A percentile compares a stretch with the other conserved stretches of the same genome.
phyloP scores from a whole-genome alignment of 1,140 invertebrate genomes.

The Drosophila saltans region DNA sequence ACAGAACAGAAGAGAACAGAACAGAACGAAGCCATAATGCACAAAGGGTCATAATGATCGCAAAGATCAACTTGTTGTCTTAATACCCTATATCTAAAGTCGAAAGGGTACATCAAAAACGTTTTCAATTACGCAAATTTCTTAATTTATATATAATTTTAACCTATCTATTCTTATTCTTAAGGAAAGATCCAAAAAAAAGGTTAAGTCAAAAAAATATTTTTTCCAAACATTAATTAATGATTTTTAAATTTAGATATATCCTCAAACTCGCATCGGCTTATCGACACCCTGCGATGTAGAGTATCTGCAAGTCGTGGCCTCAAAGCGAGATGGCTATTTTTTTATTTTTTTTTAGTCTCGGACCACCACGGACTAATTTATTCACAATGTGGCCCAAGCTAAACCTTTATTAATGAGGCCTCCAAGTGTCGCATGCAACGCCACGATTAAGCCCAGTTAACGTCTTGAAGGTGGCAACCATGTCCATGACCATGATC shows the following conservation, averaged over 20 bases:
- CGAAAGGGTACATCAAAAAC: neutral
- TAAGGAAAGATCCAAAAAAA: no score
- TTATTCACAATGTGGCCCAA: slow-evolving; percentile 65
- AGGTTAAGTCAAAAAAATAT: no score
- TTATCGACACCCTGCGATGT: neutral
- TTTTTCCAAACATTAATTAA: no score
- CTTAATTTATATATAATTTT: no score
- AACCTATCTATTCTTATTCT: no score
- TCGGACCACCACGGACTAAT: slow-evolving; percentile 74
- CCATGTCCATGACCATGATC: slow-evolving; percentile 32
- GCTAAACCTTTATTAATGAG: slow-evolving; percentile 80
- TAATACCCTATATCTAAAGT: slow-evolving; percentile 11
- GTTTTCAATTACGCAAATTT: no score
- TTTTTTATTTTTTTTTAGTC: neutral
- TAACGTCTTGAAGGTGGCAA: slow-evolving; percentile 65
- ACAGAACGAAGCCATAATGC: slow-evolving; percentile 48
- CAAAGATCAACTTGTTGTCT: slow-evolving; percentile 49
- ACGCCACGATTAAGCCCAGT: slow-evolving; percentile 79
- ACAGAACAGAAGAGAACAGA: slow-evolving; percentile 2
- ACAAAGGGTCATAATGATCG: slow-evolving; percentile 74
- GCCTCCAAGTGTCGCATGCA: slow-evolving; percentile 77
- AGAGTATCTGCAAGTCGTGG: neutral
- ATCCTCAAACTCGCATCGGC: no score
- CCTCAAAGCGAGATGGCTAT: neutral
- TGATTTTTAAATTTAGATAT: no score